Conservation (phyloP, 2,113 vertebrate genomes). For the Hippocampus guttulatus region DNA sequence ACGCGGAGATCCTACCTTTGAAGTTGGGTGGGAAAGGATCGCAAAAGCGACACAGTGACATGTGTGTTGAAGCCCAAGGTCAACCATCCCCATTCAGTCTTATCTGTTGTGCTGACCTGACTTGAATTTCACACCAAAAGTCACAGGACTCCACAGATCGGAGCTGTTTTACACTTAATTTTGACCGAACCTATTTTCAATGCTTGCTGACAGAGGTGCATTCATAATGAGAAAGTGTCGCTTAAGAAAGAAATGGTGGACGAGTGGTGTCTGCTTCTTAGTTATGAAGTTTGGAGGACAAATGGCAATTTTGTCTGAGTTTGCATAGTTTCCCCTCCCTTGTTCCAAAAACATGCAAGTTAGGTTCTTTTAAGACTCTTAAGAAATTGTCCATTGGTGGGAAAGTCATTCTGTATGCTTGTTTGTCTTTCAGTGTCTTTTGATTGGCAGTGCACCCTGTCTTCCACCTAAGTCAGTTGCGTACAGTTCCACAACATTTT, state of each 20-base stretch:
- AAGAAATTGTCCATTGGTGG: no score
- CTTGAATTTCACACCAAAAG: constrained; percentile 35
- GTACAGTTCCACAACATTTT: no score
- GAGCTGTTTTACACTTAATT: constrained; percentile 35
- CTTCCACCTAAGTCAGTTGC: no score
- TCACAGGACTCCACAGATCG: constrained; percentile 23
- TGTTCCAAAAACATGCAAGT: no score
- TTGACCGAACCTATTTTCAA: constrained; percentile 41
- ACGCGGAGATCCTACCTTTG: constrained; percentile 21
- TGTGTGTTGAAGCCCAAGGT: constrained; percentile 42
- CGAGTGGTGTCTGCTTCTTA: no score
- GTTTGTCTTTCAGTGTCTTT: no score
- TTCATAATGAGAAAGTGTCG: constrained; percentile 61
- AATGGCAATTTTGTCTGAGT: no score
- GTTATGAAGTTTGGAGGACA: no score
- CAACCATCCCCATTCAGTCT: constrained; percentile 22
- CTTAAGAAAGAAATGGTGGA: constrained; percentile 38
- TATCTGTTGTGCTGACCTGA: constrained; percentile 20
- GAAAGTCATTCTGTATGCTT: no score
- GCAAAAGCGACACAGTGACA: constrained; percentile 38
- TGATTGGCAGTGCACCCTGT: no score
- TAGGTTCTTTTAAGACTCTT: no score
- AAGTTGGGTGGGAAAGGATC: constrained; percentile 41
- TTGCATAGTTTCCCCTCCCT: no score
- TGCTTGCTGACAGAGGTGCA: constrained; percentile 67